Evolutionary conservation across 2,113 vertebrate genomes (phyloP).

Genomic region (Salvelinus sp.): DNA sequence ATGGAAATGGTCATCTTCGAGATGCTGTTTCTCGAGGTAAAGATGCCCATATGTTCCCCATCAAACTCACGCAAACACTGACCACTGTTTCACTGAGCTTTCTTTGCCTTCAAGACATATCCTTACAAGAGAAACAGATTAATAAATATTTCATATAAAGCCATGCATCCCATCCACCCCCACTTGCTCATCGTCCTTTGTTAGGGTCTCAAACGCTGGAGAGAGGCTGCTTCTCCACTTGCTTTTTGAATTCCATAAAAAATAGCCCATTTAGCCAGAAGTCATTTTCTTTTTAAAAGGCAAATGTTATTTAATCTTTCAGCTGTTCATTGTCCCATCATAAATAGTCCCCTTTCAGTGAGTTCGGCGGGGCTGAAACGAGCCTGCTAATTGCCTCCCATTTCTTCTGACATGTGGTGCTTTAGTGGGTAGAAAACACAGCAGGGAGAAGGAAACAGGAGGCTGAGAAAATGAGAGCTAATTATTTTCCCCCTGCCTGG

Average conservation of each 20-base stretch:
- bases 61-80: conserved; percentile 78
- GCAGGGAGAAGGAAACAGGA: conserved; percentile 99
- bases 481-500: conserved; percentile 99
- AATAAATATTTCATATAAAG: conserved; percentile 95
- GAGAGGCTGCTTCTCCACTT: conserved; percentile 97
- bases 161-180: conserved; percentile 92
- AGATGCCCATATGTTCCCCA: conserved; percentile 41
- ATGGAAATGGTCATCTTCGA: conserved; percentile 45
- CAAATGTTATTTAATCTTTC: conserved; percentile 99
- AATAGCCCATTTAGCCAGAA: conserved; percentile 99
- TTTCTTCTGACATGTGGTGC: conserved; percentile 99
- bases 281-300: conserved; percentile 99
- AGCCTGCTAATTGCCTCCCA: conserved; percentile 99
- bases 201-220: conserved; percentile 76
- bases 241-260: conserved; percentile 99
- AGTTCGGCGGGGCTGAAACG: conserved; percentile 99
- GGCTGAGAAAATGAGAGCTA: conserved; percentile 99
- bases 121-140: conserved; percentile 75
- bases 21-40: conserved; percentile 56
- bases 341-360: conserved; percentile 99
- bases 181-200: conserved; percentile 85
- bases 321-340: conserved; percentile 99
- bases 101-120: conserved; percentile 91
- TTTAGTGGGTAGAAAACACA: conserved; percentile 99
- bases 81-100: conserved; percentile 84